Percentiles rank a stretch among this genome's conserved stretches.
These are phyloP conservation scores for Euspilapteryx auroguttella DNA, from an alignment of 2,888 invertebrate species.

Conservation along the genomic window DNA sequence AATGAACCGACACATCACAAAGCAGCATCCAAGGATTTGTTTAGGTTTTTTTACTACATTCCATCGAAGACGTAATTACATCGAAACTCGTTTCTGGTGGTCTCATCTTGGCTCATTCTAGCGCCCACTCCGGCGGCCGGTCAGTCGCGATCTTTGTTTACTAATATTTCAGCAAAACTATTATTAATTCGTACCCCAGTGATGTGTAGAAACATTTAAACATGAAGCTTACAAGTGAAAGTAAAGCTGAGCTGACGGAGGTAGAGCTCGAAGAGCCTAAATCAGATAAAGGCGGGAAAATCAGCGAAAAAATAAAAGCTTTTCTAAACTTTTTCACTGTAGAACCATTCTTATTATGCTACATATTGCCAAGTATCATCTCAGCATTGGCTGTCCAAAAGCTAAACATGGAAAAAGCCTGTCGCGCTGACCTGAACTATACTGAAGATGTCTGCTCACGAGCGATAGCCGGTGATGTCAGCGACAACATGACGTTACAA, in stretches of 20 bases:
- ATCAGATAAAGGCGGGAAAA: no score
- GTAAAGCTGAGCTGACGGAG: no score
- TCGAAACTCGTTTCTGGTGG: neutral
- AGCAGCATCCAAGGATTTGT: slow-evolving; percentile 12
- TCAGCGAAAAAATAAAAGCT: no score
- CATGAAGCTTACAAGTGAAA: no score
- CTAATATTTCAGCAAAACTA: no score
- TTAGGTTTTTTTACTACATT: neutral
- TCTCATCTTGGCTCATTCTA: neutral
- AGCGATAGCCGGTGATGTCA: slow-evolving; percentile 23
- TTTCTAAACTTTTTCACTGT: slow-evolving; percentile 45
- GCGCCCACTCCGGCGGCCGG: slow-evolving; percentile 4
- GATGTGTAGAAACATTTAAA: no score
- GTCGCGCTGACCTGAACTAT: slow-evolving; percentile 48
- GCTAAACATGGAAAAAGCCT: slow-evolving; percentile 60
- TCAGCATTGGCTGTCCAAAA: slow-evolving; percentile 60
- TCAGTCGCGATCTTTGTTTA: slow-evolving; percentile 17
- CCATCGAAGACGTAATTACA: neutral
- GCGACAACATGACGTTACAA: slow-evolving; percentile 22
- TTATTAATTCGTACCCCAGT: no score
- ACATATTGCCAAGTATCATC: slow-evolving; percentile 62
- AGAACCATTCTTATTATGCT: slow-evolving; percentile 67
- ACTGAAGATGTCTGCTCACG: slow-evolving; percentile 48
- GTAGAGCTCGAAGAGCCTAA: no score
- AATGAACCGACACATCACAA: no score